These are phyloP conservation scores for Parnassius smintheus DNA, from an alignment of 2,888 invertebrate species.

Conservation along the genomic window DNA sequence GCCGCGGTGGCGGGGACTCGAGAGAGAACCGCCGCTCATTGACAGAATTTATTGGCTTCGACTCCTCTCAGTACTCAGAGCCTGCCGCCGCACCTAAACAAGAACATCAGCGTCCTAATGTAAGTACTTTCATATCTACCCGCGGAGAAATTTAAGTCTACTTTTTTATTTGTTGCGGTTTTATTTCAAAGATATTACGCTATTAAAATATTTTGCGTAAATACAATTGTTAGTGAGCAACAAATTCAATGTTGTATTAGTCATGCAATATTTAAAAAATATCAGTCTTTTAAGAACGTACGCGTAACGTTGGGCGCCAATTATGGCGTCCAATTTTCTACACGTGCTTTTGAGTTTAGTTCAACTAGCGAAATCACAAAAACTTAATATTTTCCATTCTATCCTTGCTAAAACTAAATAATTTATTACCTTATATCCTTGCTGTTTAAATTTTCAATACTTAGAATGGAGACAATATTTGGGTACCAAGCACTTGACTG, in stretches of 20 bases:
- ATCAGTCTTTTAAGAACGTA: not conserved
- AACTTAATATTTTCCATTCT: too few relatives aligned
- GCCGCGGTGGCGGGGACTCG: constrained; percentile 57
- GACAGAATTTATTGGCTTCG: constrained; percentile 55
- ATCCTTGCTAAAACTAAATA: too few relatives aligned
- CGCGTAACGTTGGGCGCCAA: constrained; percentile 55
- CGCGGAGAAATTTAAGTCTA: not conserved
- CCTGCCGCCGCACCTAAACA: constrained; percentile 43
- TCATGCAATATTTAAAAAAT: not conserved
- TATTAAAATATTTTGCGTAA: too few relatives aligned
- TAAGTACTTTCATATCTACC: constrained; percentile 44
- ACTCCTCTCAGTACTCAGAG: constrained; percentile 44
- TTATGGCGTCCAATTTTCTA: not conserved
- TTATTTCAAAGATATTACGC: too few relatives aligned
- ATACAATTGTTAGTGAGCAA: too few relatives aligned
- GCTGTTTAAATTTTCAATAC: too few relatives aligned
- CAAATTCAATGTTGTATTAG: too few relatives aligned
- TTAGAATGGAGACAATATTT: constrained; percentile 30
- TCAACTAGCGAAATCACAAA: too few relatives aligned
- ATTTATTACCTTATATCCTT: too few relatives aligned
- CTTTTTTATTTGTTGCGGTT: too few relatives aligned
- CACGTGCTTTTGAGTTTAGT: too few relatives aligned
- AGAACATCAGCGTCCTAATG: constrained; percentile 43
- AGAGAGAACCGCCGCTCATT: constrained; percentile 59
- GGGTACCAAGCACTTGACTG: constrained; percentile 48